phyloP scores from a whole-genome alignment of 2,888 invertebrate species.

The Megaustenia siamemsis region DNA sequence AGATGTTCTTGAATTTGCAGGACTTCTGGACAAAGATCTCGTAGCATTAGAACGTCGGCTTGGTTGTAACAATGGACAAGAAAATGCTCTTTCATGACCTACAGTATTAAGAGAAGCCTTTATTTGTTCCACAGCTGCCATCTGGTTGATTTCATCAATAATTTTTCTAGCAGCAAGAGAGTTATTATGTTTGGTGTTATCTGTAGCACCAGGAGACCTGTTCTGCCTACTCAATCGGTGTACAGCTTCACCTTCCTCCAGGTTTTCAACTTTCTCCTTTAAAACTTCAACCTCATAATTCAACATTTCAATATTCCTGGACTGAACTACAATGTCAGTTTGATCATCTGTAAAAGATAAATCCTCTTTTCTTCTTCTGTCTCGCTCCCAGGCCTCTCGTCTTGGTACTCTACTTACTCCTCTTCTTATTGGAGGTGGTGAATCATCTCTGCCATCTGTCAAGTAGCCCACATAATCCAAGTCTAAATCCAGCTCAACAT shows the following conservation, averaged over 20 bases:
- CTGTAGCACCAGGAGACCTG: conserved; percentile 16
- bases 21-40: conserved; percentile 24
- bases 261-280: conserved; percentile 68
- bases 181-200: neutral
- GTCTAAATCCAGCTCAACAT: conserved; percentile 10
- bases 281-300: conserved; percentile 69
- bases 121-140: conserved; percentile 24
- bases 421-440: conserved; percentile 28
- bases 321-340: conserved; percentile 52
- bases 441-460: neutral
- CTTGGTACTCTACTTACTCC: conserved; percentile 57
- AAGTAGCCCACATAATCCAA: conserved; percentile 5
- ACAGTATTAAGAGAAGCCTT: neutral
- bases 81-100: conserved; percentile 12
- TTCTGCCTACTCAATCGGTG: neutral
- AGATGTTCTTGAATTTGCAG: neutral
- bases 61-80: conserved; percentile 39
- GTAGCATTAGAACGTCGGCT: conserved; percentile 35
- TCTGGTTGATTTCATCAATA: conserved; percentile 43
- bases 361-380: conserved; percentile 42
- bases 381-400: conserved; percentile 61
- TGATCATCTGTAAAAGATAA: neutral
- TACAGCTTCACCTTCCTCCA: conserved; percentile 59
- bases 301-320: conserved; percentile 57
- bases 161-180: conserved; percentile 36